Conservation (phyloP, 1,140 invertebrate genomes). For the Drosophila pachea region DNA sequence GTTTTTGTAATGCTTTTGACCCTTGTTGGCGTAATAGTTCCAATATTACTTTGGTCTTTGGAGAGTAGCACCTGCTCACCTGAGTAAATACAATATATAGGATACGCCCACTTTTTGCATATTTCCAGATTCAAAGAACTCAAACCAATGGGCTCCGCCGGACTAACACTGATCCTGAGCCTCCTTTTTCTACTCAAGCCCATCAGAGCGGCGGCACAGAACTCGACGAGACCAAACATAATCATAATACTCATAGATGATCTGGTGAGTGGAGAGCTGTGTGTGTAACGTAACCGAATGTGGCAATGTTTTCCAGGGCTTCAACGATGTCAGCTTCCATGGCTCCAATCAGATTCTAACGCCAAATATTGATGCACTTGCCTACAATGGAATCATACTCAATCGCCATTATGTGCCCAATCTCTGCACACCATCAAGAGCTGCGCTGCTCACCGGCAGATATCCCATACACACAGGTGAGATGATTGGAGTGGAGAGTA, state of each 20-base stretch:
- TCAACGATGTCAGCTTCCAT: slow-evolving; percentile 94
- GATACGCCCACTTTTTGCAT: too few species aligned
- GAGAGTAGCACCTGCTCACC: too few species aligned
- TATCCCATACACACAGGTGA: slow-evolving; percentile 89
- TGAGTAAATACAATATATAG: too few species aligned
- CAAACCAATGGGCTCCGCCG: too few species aligned
- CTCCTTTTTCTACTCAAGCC: slow-evolving; percentile 5
- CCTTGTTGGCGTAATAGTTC: too few species aligned
- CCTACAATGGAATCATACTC: slow-evolving; percentile 87
- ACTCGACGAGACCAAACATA: slow-evolving; percentile 59
- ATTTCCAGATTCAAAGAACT: too few species aligned
- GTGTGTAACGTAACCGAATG: too few species aligned
- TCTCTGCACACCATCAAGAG: slow-evolving; percentile 88
- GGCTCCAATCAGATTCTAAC: slow-evolving; percentile 91
- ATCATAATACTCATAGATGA: slow-evolving; percentile 71
- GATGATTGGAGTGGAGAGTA: too few species aligned
- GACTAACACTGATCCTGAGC: not conserved
- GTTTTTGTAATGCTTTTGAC: too few species aligned
- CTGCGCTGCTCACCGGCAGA: slow-evolving; percentile 89
- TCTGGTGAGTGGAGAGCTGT: slow-evolving; percentile 50
- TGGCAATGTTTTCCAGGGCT: slow-evolving; percentile 83
- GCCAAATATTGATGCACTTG: slow-evolving; percentile 91
- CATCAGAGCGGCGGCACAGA: not conserved
- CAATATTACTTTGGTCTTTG: too few species aligned
- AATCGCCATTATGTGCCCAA: slow-evolving; percentile 88